Conservation (phyloP, 2,113 vertebrate species). For the Pterocles burchelli region DNA sequence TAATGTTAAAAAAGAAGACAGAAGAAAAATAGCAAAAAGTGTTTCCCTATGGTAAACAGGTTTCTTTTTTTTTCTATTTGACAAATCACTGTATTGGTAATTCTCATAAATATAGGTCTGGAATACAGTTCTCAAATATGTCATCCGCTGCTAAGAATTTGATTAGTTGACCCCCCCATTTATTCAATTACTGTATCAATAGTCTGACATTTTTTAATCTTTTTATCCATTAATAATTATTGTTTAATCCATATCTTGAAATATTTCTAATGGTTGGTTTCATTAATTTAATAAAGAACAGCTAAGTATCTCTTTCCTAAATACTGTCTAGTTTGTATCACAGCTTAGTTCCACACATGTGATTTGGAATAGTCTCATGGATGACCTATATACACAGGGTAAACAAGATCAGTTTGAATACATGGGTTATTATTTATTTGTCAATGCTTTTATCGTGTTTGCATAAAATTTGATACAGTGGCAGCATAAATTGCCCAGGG, state of each 20-base stretch:
- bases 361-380: neutral
- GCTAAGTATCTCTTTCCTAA: neutral
- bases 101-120: neutral
- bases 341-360: neutral
- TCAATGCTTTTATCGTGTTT: neutral
- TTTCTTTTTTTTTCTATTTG: slow-evolving; percentile 10
- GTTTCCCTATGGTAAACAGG: neutral
- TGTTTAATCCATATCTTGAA: neutral
- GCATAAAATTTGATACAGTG: neutral
- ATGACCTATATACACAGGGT: neutral
- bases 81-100: neutral
- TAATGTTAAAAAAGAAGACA: neutral
- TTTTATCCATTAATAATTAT: neutral
- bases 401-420: neutral
- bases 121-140: neutral
- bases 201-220: neutral
- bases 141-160: neutral
- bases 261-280: neutral
- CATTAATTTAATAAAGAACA: neutral
- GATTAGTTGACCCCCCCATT: neutral
- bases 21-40: neutral
- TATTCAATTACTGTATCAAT: neutral
- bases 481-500: neutral
- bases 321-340: neutral
- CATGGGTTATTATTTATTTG: neutral